A percentile compares a stretch with the other conserved stretches of the same genome.
Evolutionary conservation across 2,888 invertebrate species (phyloP).

Genomic region (Acrobasis consociella): DNA sequence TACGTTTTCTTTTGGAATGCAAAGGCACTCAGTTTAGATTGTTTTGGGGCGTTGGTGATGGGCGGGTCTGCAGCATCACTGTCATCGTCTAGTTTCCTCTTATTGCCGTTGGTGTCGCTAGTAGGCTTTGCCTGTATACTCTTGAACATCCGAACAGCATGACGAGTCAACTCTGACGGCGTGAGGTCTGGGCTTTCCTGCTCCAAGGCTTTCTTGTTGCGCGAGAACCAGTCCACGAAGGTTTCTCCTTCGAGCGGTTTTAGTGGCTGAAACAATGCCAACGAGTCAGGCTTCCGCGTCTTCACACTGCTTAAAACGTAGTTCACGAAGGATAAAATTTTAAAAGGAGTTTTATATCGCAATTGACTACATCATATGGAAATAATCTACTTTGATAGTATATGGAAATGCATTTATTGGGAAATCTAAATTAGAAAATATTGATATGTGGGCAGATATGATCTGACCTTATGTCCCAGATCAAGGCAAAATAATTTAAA

Average conservation of each 20-base stretch:
- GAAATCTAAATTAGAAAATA: too few species aligned
- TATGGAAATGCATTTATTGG: too few species aligned
- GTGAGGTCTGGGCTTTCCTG: constrained; percentile 80
- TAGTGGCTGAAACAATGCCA: constrained; percentile 50
- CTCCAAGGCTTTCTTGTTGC: constrained; percentile 81
- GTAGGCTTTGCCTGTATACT: constrained; percentile 51
- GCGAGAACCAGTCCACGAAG: constrained; percentile 84
- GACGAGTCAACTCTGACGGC: constrained; percentile 80
- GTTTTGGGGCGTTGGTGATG: constrained; percentile 63
- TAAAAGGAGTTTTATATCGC: too few species aligned
- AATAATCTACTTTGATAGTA: too few species aligned
- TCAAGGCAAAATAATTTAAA: too few species aligned
- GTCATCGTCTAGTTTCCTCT: constrained; percentile 66
- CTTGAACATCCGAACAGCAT: constrained; percentile 79
- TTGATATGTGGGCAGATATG: too few species aligned
- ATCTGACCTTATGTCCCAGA: too few species aligned
- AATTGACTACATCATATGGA: too few species aligned
- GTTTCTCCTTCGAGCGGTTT: constrained; percentile 70
- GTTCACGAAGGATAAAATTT: too few species aligned
- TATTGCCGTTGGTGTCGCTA: constrained; percentile 48
- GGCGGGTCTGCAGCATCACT: constrained; percentile 45
- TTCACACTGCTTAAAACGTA: background rate
- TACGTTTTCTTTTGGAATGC: constrained; percentile 67
- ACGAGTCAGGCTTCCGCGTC: background rate
- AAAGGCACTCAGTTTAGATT: constrained; percentile 77